Evolutionary conservation across 2,888 invertebrate genomes (phyloP).

Genomic region (Elmis aenea): DNA sequence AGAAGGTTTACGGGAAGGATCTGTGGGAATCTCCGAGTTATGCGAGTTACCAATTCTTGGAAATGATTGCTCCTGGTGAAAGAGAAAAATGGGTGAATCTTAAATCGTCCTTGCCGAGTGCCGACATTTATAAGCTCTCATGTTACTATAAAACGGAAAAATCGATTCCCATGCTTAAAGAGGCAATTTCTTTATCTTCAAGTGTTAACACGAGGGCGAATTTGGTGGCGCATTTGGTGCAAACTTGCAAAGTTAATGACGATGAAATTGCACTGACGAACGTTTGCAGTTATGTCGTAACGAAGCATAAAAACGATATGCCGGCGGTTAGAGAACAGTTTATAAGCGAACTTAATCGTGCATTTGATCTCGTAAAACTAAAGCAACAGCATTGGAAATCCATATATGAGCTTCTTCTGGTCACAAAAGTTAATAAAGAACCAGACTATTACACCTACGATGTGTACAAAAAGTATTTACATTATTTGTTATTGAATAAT

Average conservation of each 20-base stretch:
- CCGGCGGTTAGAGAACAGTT: not conserved
- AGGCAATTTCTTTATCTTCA: conserved; percentile 4
- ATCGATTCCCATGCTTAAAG: conserved; percentile 9
- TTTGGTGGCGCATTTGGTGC: conserved; percentile 5
- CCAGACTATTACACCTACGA: not conserved
- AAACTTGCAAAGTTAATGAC: conserved; percentile 12
- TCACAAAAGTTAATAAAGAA: conserved; percentile 10
- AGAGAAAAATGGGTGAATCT: conserved; percentile 1
- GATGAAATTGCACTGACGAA: conserved; percentile 7
- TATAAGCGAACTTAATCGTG: not conserved
- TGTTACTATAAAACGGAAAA: conserved; percentile 7
- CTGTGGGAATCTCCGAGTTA: conserved; percentile 5
- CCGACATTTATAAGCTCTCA: conserved; percentile 5
- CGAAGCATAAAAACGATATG: conserved; percentile 11
- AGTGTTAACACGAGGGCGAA: conserved; percentile 3
- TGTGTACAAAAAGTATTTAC: conserved; percentile 6
- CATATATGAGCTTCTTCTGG: conserved; percentile 1
- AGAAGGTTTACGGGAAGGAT: conserved; percentile 4
- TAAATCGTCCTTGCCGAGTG: not conserved
- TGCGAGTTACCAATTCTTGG: conserved; percentile 1
- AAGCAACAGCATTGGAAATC: conserved; percentile 9
- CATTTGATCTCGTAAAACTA: conserved; percentile 5
- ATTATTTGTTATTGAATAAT: conserved; percentile 1
- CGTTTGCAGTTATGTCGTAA: conserved; percentile 6
- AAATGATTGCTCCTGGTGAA: conserved; percentile 7